Base-by-base conservation (phyloP, 2,888 invertebrate species). In the Cerastis leucographa region DNA sequence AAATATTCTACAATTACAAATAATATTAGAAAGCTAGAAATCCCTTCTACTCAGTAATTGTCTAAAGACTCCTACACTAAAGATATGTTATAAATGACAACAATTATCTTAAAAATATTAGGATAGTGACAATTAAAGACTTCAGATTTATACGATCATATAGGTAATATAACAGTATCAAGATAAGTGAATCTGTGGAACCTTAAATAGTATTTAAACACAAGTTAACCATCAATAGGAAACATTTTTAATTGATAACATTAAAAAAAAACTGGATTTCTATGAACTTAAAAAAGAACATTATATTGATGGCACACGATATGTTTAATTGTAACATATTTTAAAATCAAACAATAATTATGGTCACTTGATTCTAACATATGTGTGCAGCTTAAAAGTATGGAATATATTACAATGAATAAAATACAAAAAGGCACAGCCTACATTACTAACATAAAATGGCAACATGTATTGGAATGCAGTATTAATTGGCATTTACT, bases 381-480 rank as follows among this genome's bases (percentile, higher is more conserved):
- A 76, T 85, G 74, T 29, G 29, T 62, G 54, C 40, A 69, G 59
- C 46, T 62, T 64, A 71, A 25, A 56, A 1, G 25, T 62, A 61
- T 68, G 61, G 56, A 81, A 75, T 81, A 84, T 71, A 74, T 67
- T 59, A 78, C 72, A 64, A 78, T 56, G 40, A 74, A 70, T 76
- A 72, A 79, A 85, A 25, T 71, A 76, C 62, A 76, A 71, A 78
- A 76, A 51, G 71, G 68, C 87, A 88, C 88, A 88, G 80, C 87
- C 88, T 79, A 75, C 66, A 79, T 74, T 80, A 85, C 66, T 82
- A 78, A 76, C 66, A 75, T 75, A 71, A 80, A 88, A 81, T 81
- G 72, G 76, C 74, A 86, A 78, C 61, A 78, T 68, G 25, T 70
- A 64, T 59, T 85, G 87, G 87, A 89, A 89, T 87, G 89, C 77